Evolutionary conservation across 2,797 vertebrate species (phyloP), one percentile per base, ranked within the genome.

Genomic region (Paguma larvata): DNA sequence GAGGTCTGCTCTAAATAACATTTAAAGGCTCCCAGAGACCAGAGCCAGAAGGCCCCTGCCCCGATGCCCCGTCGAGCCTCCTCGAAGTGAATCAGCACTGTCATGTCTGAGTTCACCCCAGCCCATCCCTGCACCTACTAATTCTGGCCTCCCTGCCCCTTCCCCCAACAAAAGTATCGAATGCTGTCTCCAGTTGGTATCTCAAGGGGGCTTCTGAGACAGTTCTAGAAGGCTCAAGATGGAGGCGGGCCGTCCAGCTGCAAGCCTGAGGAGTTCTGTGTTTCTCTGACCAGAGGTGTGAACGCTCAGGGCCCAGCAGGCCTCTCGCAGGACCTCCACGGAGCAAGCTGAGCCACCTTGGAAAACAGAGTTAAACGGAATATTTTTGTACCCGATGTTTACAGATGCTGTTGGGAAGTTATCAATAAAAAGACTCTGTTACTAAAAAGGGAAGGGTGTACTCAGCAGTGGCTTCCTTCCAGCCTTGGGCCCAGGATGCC

Each of bases 371-470:
- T 86, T 86, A 89, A 92, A 91, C 6, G 84, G 96, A 97, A 83
- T 98, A 98, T 98, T 98, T 98, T 98, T 98, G 96, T 98, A 98
- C 89, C 92, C 6, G 32, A 95, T 97, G 95, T 98, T 98, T 98
- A 98, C 95, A 98, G 90, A 97, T 96, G 87, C 91, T 97, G 78
- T 96, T 93, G 96, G 92, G 82, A 97, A 98, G 94, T 95, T 98
- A 97, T 77, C 92, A 98, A 97, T 98, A 98, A 98, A 98, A 93
- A 85, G 90, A 95, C 48, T 93, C 67, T 14, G 21, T 94, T 96
- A 72, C 70, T 97, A 96, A 85, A 90, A 95, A 88, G 85, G 68
- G 48, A 78, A 63, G 14, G 13, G 4, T 75, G 14, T 6, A 11
- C 8, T 23, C 38, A 23, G 94, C 91, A 68, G 59, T 70, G 12